phyloP scores from a whole-genome alignment of 1,140 invertebrate species.

The Aphidius gifuensis region DNA sequence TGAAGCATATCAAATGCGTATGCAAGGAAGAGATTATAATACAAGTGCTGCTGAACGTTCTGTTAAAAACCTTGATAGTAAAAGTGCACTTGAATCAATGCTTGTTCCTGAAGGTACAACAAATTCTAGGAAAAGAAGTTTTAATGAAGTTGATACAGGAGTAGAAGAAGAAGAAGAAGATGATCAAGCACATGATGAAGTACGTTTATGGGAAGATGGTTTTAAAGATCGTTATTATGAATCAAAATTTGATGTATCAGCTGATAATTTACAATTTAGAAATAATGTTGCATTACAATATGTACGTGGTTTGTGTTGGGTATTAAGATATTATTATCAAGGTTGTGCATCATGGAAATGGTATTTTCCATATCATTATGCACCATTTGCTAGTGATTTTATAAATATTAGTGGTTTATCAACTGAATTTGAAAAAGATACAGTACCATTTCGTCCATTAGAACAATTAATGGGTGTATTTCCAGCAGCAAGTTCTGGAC shows the following conservation, averaged over 20 bases:
- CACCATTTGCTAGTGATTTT: constrained; percentile 99
- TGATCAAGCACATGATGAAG: constrained; percentile 85
- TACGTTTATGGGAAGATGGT: constrained; percentile 94
- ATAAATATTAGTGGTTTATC: constrained; percentile 83
- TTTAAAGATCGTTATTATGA: constrained; percentile 98
- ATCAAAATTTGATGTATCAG: constrained; percentile 89
- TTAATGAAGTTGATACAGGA: neutral
- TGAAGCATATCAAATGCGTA: constrained; percentile 68
- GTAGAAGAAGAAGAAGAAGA: constrained; percentile 63
- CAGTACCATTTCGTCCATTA: constrained; percentile 91
- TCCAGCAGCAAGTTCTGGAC: constrained; percentile 91
- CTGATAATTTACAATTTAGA: constrained; percentile 81
- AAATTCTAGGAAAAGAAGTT: constrained; percentile 53
- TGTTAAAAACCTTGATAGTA: constrained; percentile 36
- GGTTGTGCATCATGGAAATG: constrained; percentile 99
- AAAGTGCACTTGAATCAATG: constrained; percentile 50
- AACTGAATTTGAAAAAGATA: constrained; percentile 84
- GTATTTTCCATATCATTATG: constrained; percentile 99
- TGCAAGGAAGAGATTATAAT: constrained; percentile 43
- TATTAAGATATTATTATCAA: constrained; percentile 97
- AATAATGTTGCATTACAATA: constrained; percentile 91
- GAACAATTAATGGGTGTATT: constrained; percentile 99
- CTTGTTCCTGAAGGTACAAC: constrained; percentile 42
- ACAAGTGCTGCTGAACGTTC: constrained; percentile 31
- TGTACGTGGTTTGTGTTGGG: constrained; percentile 95